These are phyloP conservation scores for Fukomys damarensis DNA, from an alignment of 2,113 vertebrate species.

Conservation along the genomic window DNA sequence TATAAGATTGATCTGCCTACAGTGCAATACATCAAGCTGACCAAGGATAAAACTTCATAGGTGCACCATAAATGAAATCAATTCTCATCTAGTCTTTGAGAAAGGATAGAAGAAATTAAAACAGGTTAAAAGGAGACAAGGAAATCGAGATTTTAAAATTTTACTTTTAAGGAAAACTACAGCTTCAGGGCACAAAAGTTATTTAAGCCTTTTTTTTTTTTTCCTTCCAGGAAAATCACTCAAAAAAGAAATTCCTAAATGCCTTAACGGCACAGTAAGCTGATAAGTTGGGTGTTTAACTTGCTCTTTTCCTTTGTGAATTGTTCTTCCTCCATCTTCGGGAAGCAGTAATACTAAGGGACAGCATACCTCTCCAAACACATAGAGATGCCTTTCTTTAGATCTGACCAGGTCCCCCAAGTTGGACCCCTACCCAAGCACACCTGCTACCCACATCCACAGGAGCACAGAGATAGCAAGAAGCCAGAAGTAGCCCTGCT, in stretches of 20 bases:
- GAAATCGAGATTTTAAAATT: neutral
- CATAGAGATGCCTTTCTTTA: neutral
- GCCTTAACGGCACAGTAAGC: neutral
- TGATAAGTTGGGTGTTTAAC: neutral
- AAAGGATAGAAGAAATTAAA: neutral
- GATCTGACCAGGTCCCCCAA: too few species aligned
- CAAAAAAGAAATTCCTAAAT: neutral
- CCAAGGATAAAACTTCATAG: constrained; percentile 7
- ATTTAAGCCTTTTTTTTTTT: neutral
- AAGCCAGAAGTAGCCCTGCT: too few species aligned
- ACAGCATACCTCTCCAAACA: neutral
- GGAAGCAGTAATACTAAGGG: neutral
- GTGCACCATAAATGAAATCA: constrained; percentile 35
- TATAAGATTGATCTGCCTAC: neutral
- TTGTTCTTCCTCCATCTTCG: neutral
- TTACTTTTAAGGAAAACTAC: neutral
- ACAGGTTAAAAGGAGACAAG: neutral
- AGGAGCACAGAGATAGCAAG: too few species aligned
- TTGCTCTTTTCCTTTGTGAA: neutral
- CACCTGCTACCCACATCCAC: too few species aligned
- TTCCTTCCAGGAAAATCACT: neutral
- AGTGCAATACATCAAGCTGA: neutral
- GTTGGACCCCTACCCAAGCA: too few species aligned
- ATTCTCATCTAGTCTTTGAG: neutral
- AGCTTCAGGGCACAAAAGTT: neutral